Evolutionary conservation across 30 jellyfish, hydroid and myxozoan genomes (phyloP).

Genomic region (Kudoa iwatai): DNA sequence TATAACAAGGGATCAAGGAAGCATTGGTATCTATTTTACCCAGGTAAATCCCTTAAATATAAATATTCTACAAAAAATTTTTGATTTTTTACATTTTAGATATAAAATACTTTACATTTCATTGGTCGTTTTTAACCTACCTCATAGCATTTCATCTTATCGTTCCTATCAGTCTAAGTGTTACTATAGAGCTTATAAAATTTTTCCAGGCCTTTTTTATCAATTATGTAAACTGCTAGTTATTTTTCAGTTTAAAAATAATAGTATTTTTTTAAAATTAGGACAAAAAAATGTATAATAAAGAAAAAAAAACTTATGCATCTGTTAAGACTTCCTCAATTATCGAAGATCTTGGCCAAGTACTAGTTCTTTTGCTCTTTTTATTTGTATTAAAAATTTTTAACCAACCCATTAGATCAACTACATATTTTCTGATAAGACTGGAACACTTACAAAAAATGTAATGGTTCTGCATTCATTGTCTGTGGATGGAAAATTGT

Average conservation of each 20-base stretch:
- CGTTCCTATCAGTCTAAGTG: constrained; percentile 75
- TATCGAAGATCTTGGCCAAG: constrained; percentile 68
- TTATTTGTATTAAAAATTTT: too few relatives aligned
- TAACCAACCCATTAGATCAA: constrained; percentile 36
- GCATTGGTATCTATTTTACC: too few relatives aligned
- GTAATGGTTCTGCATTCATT: constrained; percentile 11
- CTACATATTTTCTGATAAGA: constrained; percentile 41
- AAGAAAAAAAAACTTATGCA: constrained; percentile 27
- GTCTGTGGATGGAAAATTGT: neutral
- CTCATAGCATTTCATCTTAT: constrained; percentile 26
- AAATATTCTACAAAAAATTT: too few relatives aligned
- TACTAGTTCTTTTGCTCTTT: too few relatives aligned
- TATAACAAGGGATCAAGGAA: too few relatives aligned
- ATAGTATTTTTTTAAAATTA: neutral
- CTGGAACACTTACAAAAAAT: constrained; percentile 57
- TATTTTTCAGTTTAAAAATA: too few relatives aligned
- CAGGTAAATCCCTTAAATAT: too few relatives aligned
- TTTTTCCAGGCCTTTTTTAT: constrained; percentile 53
- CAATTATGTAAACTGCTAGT: constrained; percentile 35
- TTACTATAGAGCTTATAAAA: constrained; percentile 60
- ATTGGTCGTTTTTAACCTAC: constrained; percentile 35
- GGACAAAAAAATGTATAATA: constrained; percentile 34
- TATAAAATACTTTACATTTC: constrained; percentile 2
- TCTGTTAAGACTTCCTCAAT: constrained; percentile 41
- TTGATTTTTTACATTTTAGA: too few relatives aligned